Base-by-base conservation (phyloP, 1,140 invertebrate species). In the Drosophila littoralis region DNA sequence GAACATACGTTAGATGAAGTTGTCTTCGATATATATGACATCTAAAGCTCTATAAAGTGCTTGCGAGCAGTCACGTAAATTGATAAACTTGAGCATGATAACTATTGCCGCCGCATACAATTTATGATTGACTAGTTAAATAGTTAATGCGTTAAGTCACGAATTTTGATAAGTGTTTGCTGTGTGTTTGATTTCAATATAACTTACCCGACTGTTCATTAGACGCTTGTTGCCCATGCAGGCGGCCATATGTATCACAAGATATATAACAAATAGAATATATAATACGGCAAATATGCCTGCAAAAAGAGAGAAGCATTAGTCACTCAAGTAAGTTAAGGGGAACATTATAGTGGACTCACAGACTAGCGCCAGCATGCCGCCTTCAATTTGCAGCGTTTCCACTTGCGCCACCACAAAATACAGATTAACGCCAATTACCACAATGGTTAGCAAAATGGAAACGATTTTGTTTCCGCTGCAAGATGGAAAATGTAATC, bases 391-490 rank as follows among this genome's bases (percentile, higher is more conserved):
- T 35, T 95, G 71, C 15, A 92, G 82, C 1, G 93, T 76, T 9
- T 94, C 86, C 0, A 96, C 94, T 75, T 94, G 95, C 22, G 93
- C 92, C 15, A 94, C 92, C 2, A 97, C 96, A 92, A 98, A 97
- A 90, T 95, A 97, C 51, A 97, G 93, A 90, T 98, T 98, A 73
- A 98, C 97, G 9, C 86, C 91, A 81, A 98, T 97, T 1, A 98
- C 95, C 17, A 96, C 88, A 8, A 95, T 81, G 7, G 96, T 95
- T 13, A 97, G 91, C 1, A 94, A 35, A 40, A 94, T 94, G 0
- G 96, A 93, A 13, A 96, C 91, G n/a, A 96, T 92, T 92, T 95
- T 96, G 80, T 95, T 96, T 17, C 92, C 93, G 71, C 96, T 96
- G 90, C 28, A 74, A 73, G 13, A 59, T 69, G 38, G 46, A 22